phyloP scores from a whole-genome alignment of 2,888 invertebrate genomes.

The Meiosimyza platycephala region DNA sequence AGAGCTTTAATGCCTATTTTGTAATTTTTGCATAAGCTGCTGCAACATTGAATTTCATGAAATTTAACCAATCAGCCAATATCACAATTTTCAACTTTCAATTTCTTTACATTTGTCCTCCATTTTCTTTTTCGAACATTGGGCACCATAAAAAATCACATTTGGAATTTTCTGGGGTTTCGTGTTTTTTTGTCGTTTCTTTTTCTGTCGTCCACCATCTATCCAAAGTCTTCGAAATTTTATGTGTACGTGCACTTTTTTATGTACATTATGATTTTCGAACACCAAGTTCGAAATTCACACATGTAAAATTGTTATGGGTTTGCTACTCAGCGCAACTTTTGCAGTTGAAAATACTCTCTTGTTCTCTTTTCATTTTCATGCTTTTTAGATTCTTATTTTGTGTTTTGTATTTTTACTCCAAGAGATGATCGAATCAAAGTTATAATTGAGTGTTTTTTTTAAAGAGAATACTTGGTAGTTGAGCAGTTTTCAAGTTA shows the following conservation, averaged over 20 bases:
- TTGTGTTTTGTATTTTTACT: neutral
- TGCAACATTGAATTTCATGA: constrained; percentile 7
- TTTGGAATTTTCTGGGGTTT: constrained; percentile 28
- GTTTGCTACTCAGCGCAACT: neutral
- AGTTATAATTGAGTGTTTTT: neutral
- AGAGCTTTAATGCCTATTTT: neutral
- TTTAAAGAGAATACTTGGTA: no score
- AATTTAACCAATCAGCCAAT: neutral
- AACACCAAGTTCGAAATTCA: constrained; percentile 6
- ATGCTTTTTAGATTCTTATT: neutral
- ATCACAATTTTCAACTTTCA: neutral
- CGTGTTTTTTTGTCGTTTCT: neutral
- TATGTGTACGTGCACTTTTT: constrained; percentile 26
- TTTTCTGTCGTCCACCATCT: neutral
- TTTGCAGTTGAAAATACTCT: neutral
- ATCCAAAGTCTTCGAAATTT: neutral
- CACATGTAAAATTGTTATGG: neutral
- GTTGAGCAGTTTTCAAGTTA: no score
- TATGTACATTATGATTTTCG: constrained; percentile 30
- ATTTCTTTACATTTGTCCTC: constrained; percentile 14
- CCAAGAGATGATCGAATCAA: neutral
- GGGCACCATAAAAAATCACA: neutral
- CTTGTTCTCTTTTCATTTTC: neutral
- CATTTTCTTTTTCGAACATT: constrained; percentile 32
- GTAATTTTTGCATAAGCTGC: neutral